Evolutionary conservation across 2,113 vertebrate genomes (phyloP).

Genomic region (Rhineura floridana): DNA sequence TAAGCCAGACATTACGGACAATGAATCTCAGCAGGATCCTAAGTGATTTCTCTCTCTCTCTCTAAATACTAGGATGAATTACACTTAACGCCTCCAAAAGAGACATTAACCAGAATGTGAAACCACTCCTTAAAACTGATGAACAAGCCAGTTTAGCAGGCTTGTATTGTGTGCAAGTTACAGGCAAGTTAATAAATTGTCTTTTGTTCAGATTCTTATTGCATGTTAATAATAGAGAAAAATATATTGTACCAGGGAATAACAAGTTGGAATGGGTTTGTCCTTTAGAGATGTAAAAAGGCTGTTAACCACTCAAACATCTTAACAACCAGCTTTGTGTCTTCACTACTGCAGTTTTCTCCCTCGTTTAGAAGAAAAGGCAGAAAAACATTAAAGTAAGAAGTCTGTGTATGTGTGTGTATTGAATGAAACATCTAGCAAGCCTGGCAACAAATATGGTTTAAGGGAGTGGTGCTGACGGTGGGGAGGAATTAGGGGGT

Average conservation of each 20-base stretch:
- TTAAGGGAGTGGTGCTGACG: too few relatives aligned
- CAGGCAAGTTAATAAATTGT: conserved; percentile 23
- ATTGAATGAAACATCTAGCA: too few relatives aligned
- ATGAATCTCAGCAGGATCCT: conserved; percentile 53
- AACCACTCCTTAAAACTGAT: conserved; percentile 35
- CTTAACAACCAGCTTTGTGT: neutral
- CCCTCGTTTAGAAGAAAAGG: neutral
- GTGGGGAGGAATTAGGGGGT: too few relatives aligned
- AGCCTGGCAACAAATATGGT: too few relatives aligned
- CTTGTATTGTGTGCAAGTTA: neutral
- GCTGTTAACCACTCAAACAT: neutral
- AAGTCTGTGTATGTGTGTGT: too few relatives aligned
- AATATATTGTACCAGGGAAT: conserved; percentile 13
- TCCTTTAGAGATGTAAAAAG: neutral
- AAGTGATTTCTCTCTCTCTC: conserved; percentile 40
- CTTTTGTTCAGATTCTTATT: conserved; percentile 3
- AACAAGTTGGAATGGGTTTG: conserved; percentile 19
- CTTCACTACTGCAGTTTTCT: accelerated
- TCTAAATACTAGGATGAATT: conserved; percentile 38
- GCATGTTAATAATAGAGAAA: neutral
- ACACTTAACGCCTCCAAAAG: conserved; percentile 4
- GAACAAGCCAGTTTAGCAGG: conserved; percentile 27
- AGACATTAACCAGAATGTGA: conserved; percentile 26
- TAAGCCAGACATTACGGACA: neutral
- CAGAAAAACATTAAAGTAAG: too few relatives aligned